A percentile compares a stretch with the other conserved stretches of the same genome.
Conservation (phyloP, 2,888 invertebrate genomes). For the Acanthosoma haemorrhoidale region DNA sequence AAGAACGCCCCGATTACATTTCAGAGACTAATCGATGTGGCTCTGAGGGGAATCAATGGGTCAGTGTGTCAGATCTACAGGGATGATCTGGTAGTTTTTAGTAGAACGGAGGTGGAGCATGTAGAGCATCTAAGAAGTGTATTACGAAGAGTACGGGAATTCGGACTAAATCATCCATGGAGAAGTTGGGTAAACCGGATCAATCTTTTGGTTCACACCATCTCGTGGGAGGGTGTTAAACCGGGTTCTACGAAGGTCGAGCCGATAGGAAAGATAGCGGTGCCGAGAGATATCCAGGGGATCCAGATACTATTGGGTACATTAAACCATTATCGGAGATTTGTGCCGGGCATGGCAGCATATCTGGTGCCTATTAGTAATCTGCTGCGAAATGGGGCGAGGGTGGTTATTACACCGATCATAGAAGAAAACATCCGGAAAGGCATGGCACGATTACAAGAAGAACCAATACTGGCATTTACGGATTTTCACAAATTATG, state of each 20-base stretch:
- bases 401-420: not conserved
- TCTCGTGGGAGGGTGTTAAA: not conserved
- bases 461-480: no score
- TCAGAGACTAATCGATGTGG: not conserved
- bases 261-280: not conserved
- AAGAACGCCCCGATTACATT: no score
- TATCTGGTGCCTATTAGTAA: not conserved
- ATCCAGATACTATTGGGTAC: not conserved
- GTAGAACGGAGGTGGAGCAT: not conserved
- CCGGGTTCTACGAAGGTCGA: not conserved
- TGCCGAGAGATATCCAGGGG: not conserved
- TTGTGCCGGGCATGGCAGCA: not conserved
- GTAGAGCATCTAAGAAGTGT: not conserved
- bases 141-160: not conserved
- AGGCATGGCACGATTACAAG: not conserved
- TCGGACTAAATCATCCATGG: not conserved
- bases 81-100: not conserved
- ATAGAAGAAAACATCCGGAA: not conserved
- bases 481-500: not conserved
- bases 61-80: not conserved
- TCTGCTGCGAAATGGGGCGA: not conserved
- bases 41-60: not conserved
- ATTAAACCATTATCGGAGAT: no score
- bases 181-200: not conserved
- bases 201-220: not conserved